Base-by-base conservation (phyloP, 2,113 vertebrate genomes). In the Tychaedon coryphoeus region DNA sequence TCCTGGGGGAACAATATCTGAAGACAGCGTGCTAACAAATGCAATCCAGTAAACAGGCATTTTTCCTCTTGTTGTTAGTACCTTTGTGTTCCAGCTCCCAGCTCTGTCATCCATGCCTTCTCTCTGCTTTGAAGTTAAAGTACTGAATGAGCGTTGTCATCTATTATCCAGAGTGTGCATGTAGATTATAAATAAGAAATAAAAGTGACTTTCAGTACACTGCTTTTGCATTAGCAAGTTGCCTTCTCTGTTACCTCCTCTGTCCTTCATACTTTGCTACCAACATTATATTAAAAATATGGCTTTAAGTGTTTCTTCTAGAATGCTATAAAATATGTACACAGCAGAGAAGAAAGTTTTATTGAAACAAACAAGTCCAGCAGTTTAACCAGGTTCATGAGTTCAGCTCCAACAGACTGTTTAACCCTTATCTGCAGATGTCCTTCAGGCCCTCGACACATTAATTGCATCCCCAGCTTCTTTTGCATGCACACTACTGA, bases 171-270 rank as follows among this genome's bases (percentile, higher is more conserved):
- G 97, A 97, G 93, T 94, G 98, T 97, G 98, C 98, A 91, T 95
- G 96, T 95, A 98, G 97, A 98, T 98, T 98, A 99, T 99, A 98
- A 99, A 99, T 99, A 99, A 99, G 98, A 98, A 98, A 99, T 99
- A 98, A 97, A 98, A 98, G 98, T 96, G 96, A 96, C 98, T 98
- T 97, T 98, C 95, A 96, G 97, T 97, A 98, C 98, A 98, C 97
- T 97, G 94, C 97, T 99, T 98, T 97, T 98, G 98, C 98, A 98
- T 99, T 98, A 99, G 98, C 97, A 92, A 96, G 95, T 87, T 87
- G 77, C 92, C 95, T 85, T 95, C 95, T 96, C 97, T 89, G 83
- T 97, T 97, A 93, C 97, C 82, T 97, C 96, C 79, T 81, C 97
- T 81, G 96, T 94, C 96, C 97, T 98, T 95, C 93, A 88, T 93